Evolutionary conservation across 2,888 invertebrate species (phyloP).

Genomic region (Sepioteuthis lessoniana): DNA sequence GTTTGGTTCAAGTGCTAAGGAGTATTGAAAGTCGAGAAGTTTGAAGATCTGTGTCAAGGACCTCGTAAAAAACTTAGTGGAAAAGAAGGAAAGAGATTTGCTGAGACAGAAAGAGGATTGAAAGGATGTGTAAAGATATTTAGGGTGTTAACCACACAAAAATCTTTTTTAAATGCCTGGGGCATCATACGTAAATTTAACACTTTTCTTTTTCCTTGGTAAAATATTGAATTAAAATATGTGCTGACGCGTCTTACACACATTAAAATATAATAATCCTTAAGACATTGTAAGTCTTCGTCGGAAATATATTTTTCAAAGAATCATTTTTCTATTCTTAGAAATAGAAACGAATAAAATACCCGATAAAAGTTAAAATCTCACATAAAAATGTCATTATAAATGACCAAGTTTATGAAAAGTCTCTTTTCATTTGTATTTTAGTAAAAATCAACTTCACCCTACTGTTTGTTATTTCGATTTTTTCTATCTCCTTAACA

Average conservation of each 20-base stretch:
- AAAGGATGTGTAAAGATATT: background rate
- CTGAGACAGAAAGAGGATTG: background rate
- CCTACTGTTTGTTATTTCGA: too few species aligned
- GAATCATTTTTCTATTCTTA: too few species aligned
- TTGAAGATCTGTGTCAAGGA: constrained; percentile 21
- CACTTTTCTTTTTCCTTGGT: background rate
- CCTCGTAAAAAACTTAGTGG: background rate
- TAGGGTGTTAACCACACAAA: background rate
- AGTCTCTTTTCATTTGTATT: too few species aligned
- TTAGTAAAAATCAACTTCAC: too few species aligned
- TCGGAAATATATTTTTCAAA: too few species aligned
- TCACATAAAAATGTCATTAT: too few species aligned
- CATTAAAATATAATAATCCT: background rate
- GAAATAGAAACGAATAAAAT: too few species aligned
- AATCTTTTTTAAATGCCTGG: background rate
- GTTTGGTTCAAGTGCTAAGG: background rate
- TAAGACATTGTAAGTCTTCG: too few species aligned
- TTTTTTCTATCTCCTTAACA: background rate
- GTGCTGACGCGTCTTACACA: background rate
- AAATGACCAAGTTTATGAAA: too few species aligned
- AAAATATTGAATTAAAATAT: background rate
- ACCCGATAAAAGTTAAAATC: too few species aligned
- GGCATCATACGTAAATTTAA: background rate
- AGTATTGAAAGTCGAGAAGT: background rate
- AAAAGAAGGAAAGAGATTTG: too few species aligned